Conservation (phyloP, 2,888 invertebrate genomes). For the Tetramorium bicarinatum region DNA sequence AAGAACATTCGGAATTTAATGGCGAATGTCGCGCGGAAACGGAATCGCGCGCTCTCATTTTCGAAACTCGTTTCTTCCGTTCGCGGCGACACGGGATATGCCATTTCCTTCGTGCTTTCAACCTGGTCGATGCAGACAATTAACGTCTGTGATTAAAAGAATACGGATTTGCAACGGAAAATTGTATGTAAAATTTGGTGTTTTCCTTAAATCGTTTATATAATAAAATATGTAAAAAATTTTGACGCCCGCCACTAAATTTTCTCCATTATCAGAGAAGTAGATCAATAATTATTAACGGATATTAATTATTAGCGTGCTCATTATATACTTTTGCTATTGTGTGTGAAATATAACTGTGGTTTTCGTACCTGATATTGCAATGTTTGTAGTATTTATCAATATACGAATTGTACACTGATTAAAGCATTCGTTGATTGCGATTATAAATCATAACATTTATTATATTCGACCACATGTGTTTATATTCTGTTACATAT, state of each 20-base stretch:
- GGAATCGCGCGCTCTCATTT: conserved; percentile 33
- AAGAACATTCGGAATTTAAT: conserved; percentile 1
- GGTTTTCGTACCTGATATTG: not conserved
- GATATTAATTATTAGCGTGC: not conserved
- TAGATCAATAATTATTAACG: not conserved
- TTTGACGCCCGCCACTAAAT: not conserved
- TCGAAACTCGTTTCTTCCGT: conserved; percentile 55
- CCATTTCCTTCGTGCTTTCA: conserved; percentile 4
- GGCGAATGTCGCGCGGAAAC: conserved; percentile 17
- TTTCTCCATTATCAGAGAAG: not conserved
- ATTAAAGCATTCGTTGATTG: conserved; percentile 24
- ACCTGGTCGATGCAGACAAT: not conserved
- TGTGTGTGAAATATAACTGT: not conserved
- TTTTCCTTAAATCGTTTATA: not conserved
- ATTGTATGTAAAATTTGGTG: not conserved
- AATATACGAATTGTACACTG: not conserved
- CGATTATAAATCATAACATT: not conserved
- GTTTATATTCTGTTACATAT: not conserved
- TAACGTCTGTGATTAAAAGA: not conserved
- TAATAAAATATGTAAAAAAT: not conserved
- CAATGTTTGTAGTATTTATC: not conserved
- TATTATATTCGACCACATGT: not conserved
- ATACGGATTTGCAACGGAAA: not conserved
- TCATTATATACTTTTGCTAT: not conserved
- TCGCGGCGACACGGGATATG: conserved; percentile 21